Conservation (phyloP, 2,113 vertebrate species). For the Trochalopteron elliotii region DNA sequence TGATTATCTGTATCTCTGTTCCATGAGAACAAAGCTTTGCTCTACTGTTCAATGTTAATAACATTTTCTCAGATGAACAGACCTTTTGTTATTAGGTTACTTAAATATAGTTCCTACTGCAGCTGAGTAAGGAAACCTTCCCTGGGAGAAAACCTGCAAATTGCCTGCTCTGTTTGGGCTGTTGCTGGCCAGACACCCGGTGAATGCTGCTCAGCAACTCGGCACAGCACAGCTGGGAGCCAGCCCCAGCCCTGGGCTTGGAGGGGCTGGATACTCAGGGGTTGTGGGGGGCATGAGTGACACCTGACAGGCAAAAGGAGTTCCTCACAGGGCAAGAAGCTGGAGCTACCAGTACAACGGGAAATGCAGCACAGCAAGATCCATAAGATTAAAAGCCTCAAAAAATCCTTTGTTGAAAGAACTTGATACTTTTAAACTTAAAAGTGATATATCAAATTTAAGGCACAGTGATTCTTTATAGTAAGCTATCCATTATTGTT, state of each 20-base stretch:
- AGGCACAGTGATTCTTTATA: not conserved
- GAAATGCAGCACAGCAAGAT: not conserved
- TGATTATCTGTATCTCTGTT: not conserved
- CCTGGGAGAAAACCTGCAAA: not conserved
- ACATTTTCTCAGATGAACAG: not conserved
- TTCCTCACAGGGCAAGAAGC: not conserved
- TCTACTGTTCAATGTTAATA: not conserved
- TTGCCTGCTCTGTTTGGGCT: not conserved
- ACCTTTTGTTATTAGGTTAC: not conserved
- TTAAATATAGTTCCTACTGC: not conserved
- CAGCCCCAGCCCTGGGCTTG: not conserved
- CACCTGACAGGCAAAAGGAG: accelerated
- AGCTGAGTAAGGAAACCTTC: not conserved
- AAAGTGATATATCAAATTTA: not conserved
- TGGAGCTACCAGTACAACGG: accelerated
- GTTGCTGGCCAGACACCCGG: not conserved
- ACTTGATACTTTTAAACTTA: not conserved
- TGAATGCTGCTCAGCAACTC: not conserved
- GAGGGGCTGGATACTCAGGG: accelerated
- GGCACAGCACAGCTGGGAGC: not conserved
- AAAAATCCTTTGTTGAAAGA: not conserved
- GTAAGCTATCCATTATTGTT: not conserved
- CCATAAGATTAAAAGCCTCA: not conserved
- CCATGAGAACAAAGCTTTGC: not conserved
- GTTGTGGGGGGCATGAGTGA: accelerated